Conservation (phyloP, 2,797 vertebrate genomes). For the Schizopygopsis malacanthus region DNA sequence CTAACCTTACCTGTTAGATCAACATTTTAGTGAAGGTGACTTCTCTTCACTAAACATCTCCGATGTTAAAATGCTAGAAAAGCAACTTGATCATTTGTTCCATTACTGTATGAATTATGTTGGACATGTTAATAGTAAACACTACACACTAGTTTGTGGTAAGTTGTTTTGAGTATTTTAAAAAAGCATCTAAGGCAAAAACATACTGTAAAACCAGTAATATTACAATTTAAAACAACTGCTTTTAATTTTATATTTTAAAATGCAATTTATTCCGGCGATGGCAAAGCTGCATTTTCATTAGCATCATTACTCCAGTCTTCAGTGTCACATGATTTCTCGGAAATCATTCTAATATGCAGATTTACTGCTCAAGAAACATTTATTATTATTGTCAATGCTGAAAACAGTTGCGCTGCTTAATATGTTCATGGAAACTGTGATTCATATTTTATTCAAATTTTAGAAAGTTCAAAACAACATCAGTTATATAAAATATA, state of each 20-base stretch:
- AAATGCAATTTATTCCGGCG: not conserved
- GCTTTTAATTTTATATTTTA: not conserved
- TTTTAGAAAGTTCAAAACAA: not conserved
- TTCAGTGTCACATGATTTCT: not conserved
- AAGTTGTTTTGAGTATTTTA: too few species aligned
- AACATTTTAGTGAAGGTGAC: not conserved
- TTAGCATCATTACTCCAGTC: not conserved
- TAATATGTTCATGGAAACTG: not conserved
- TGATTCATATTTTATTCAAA: not conserved
- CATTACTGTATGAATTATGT: not conserved
- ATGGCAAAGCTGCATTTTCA: not conserved
- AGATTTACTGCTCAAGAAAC: not conserved
- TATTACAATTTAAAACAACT: not conserved
- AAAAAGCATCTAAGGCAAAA: not conserved
- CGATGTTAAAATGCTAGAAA: not conserved
- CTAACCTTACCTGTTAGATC: slow-evolving; percentile 12
- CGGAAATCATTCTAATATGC: not conserved
- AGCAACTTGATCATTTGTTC: not conserved
- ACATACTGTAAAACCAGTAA: not conserved
- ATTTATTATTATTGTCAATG: not conserved
- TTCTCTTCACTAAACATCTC: not conserved
- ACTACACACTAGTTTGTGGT: too few species aligned
- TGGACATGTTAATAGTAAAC: not conserved
- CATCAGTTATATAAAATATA: not conserved
- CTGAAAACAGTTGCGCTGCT: not conserved